A percentile compares a stretch with the other conserved stretches of the same genome.
These are phyloP conservation scores for Hydroisotoma schaefferi DNA, from an alignment of 2,888 invertebrate genomes.

Conservation along the genomic window DNA sequence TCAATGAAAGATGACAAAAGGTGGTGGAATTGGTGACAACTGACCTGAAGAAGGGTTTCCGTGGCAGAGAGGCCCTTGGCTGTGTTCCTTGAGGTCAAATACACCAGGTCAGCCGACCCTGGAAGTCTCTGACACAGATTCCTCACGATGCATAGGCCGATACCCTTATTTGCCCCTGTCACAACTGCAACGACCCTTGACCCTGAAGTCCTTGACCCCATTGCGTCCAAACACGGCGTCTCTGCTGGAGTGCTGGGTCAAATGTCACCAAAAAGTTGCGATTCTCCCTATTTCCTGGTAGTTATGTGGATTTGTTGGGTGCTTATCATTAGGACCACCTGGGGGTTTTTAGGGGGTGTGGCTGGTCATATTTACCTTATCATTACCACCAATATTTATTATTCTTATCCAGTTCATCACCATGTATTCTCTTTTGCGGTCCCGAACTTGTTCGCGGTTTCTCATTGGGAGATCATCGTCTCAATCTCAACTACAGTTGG, in stretches of 20 bases:
- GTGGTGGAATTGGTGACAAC: neutral
- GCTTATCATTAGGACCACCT: too few species aligned
- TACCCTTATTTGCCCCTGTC: slow-evolving; percentile 7
- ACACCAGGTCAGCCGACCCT: neutral
- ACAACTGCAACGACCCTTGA: slow-evolving; percentile 4
- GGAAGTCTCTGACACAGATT: neutral
- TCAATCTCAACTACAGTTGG: too few species aligned
- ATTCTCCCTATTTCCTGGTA: too few species aligned
- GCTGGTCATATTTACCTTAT: too few species aligned
- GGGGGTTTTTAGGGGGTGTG: too few species aligned
- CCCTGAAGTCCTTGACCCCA: too few species aligned
- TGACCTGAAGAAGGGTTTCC: neutral
- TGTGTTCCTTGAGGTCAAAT: neutral
- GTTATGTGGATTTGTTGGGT: too few species aligned
- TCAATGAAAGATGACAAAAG: neutral
- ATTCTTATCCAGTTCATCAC: neutral
- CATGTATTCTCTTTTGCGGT: neutral
- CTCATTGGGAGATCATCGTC: too few species aligned
- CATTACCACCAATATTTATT: neutral
- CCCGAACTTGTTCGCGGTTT: too few species aligned
- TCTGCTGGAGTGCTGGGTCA: too few species aligned
- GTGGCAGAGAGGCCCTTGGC: neutral
- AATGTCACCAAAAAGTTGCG: too few species aligned
- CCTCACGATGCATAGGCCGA: neutral
- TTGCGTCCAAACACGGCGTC: too few species aligned